Base-by-base conservation (phyloP, 2,888 invertebrate species). In the Dione vanillae region DNA sequence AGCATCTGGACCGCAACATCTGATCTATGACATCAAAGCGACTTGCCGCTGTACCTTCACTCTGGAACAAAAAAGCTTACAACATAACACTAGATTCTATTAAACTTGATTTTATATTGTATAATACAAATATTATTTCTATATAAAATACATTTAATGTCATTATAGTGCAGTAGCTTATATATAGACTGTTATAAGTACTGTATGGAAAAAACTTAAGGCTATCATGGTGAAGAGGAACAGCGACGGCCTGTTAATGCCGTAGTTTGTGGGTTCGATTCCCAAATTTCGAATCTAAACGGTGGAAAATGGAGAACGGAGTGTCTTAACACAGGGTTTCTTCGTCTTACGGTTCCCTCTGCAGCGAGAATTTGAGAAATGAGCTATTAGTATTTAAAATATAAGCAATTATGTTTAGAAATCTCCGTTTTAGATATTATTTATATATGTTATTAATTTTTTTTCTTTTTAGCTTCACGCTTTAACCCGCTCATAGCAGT, bases 41-140 rank as follows among this genome's bases (percentile, higher is more conserved):
- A 77, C 75, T 75, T 71, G 84, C 85, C 82, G 77, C 79, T 70
- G 77, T 79, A 75, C 77, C 82, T 80, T 85, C 84, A 83, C 74
- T 84, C 84, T 82, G 83, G 80, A 68, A 78, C 78, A 89, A 88
- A 87, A 86, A 82, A 68, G 71, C 82, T 67, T 74, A 35, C 68
- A 37, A 52, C 61, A 16, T 51, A 74, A 75, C 66, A 74, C 76
- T 78, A 77, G 76, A 77, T 78, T 77, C 75, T 74, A 78, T 79
- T 78, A 75, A 77, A 71, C 72, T 70, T 66, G 19, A 66, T 41
- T 73, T 72, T 71, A 73, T 49, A 19, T 41, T 35, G 14, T 49
- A 49, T 19, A 20, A 37, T 16, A 11, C 1, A 16, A 16, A 11
- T 56, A 11, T 37, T 49, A 49, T 19, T 27, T 49, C 19, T 49